A percentile compares a stretch with the other conserved stretches of the same genome.
These are phyloP conservation scores for Pica pica DNA, from an alignment of 2,113 vertebrate genomes.

Conservation along the genomic window DNA sequence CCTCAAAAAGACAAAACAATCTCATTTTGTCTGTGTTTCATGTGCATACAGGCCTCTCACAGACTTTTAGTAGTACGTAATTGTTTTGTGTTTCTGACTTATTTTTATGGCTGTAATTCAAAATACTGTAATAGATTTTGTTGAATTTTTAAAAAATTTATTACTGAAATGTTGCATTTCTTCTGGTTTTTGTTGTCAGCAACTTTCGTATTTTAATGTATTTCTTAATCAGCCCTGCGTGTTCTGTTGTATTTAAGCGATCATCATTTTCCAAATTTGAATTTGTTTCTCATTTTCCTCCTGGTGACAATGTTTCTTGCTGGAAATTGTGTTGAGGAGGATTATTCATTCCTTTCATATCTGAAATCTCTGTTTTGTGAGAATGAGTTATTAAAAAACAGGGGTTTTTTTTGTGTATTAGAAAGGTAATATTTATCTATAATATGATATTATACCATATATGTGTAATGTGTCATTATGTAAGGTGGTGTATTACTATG, in stretches of 20 bases:
- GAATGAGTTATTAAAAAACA: not conserved
- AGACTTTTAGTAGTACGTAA: not conserved
- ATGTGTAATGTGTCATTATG: not conserved
- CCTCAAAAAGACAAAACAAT: not conserved
- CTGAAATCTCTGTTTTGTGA: not conserved
- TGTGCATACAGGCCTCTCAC: not conserved
- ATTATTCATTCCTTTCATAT: not conserved
- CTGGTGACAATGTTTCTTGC: not conserved
- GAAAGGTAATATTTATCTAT: not conserved
- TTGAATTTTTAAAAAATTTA: not conserved
- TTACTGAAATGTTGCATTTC: conserved; percentile 18
- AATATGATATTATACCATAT: not conserved
- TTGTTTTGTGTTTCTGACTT: conserved; percentile 35
- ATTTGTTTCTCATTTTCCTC: not conserved
- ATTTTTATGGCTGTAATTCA: conserved; percentile 47
- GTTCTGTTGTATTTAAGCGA: not conserved
- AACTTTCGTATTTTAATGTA: not conserved
- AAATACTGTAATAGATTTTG: conserved; percentile 40
- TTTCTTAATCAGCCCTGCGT: not conserved
- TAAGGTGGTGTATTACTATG: not conserved
- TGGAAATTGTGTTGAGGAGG: not conserved
- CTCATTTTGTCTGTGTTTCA: conserved; percentile 14
- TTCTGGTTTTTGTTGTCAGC: not conserved
- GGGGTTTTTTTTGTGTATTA: accelerated
- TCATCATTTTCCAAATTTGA: not conserved